Evolutionary conservation across 2,113 vertebrate species (phyloP), one percentile per base, ranked within the genome.

Genomic region (Theropithecus gelada): DNA sequence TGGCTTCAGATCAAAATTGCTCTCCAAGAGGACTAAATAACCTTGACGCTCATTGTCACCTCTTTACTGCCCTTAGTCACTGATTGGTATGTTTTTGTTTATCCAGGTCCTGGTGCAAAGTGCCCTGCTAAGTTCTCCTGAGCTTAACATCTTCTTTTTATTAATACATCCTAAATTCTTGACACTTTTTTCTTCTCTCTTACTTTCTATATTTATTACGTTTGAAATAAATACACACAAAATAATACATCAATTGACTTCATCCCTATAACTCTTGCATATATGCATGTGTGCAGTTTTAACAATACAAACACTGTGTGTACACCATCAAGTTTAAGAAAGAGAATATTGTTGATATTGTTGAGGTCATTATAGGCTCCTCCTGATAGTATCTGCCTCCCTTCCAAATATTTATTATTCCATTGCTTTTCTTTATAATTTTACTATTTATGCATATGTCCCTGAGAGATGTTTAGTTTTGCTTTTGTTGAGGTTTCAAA

Each of bases 161-260:
- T 40, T 70, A 64, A 61, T 64, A 30, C 3, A 66, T 38, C 66
- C 18, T 55, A 59, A 82, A 82, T 84, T 88, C 76, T 93, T 59
- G 64, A 88, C 61, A 48, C 22, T 68, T 57, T 59, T 80, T 68
- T 23, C 32, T 64, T 90, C 14, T 57, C 17, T 92, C 43, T 94
- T 89, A 48, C 84, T 94, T 73, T 80, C 50, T 90, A 12, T 40
- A 48, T 30, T 96, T 90, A 73, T 61, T 68, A n/a, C 4, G 40
- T 87, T 93, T 93, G n/a, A 90, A 78, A 83, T 90, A 96, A 68
- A 88, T 75, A 32, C 6, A 76, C 45, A 30, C 18, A 80, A 88
- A 88, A 70, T 38, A 48, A 35, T 10, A 25, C 80, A 23, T 45
- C 35, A 38, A 25, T 81, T 14, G 55, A 48, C 11, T 4, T 75